Percentiles rank a stretch among this genome's conserved stretches.
Conservation (phyloP, 1,140 invertebrate genomes). For the Ceratosolen solmsi region DNA sequence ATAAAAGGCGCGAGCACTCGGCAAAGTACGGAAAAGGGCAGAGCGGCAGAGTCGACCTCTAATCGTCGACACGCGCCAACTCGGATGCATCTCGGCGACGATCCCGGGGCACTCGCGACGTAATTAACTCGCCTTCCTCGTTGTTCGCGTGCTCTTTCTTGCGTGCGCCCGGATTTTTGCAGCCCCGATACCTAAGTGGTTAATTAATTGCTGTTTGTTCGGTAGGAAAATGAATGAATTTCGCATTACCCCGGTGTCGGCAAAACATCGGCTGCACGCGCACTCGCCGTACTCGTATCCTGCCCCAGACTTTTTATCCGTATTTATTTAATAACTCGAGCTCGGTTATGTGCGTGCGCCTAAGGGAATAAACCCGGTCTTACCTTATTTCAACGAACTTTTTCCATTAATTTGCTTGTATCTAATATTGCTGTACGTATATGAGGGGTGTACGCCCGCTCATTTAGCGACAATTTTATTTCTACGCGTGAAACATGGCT, state of each 20-base stretch:
- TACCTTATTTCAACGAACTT: neutral
- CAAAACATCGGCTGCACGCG: neutral
- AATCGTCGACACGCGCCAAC: conserved; percentile 27
- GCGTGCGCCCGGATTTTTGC: neutral
- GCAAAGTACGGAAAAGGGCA: conserved; percentile 26
- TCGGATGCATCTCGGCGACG: neutral
- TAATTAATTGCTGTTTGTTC: conserved; percentile 44
- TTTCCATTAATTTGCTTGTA: conserved; percentile 4
- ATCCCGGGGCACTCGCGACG: too few species aligned
- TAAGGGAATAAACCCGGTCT: conserved; percentile 6
- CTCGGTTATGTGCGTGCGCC: neutral
- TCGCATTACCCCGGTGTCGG: neutral
- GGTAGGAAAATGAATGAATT: conserved; percentile 26
- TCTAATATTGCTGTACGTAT: neutral
- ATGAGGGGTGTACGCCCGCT: too few species aligned
- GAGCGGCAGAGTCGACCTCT: conserved; percentile 1
- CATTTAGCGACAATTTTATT: neutral
- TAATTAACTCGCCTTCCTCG: conserved; percentile 40
- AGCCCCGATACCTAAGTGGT: conserved; percentile 16
- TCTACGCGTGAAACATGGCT: too few species aligned
- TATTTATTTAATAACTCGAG: conserved; percentile 21
- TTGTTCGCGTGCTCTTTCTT: conserved; percentile 11
- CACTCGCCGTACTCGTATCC: neutral
- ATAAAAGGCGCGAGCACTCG: conserved; percentile 9
- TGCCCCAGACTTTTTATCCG: neutral